phyloP scores from a whole-genome alignment of 2,113 vertebrate species.

The Agapornis roseicollis region DNA sequence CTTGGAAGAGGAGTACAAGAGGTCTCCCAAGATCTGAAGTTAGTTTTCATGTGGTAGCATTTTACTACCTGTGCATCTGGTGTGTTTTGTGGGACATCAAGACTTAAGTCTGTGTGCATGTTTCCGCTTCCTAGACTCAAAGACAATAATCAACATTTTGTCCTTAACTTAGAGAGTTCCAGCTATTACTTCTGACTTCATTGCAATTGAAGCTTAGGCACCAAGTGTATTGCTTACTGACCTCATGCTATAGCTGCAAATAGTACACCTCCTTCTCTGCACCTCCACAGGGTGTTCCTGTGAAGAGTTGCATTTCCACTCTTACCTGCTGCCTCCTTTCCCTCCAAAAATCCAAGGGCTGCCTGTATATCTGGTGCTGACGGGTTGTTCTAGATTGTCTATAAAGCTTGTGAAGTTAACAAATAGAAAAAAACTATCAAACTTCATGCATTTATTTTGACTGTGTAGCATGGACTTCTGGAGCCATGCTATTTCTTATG shows the following conservation, averaged over 20 bases:
- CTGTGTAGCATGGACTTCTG: not conserved
- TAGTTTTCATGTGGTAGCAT: not conserved
- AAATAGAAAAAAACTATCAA: not conserved
- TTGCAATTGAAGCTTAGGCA: not conserved
- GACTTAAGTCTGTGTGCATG: not conserved
- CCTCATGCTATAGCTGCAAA: not conserved
- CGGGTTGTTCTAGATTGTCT: not conserved
- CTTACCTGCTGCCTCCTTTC: not conserved
- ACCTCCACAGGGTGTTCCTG: accelerated
- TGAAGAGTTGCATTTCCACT: accelerated
- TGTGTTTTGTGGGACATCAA: not conserved
- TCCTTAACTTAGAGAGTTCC: not conserved
- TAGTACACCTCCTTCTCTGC: not conserved
- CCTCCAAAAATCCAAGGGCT: not conserved
- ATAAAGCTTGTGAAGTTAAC: not conserved
- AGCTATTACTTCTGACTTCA: not conserved
- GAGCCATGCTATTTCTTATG: not conserved
- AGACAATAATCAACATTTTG: not conserved
- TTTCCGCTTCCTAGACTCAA: not conserved
- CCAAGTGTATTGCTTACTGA: not conserved
- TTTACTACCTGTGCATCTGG: not conserved
- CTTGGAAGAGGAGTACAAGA: not conserved
- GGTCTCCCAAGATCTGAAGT: not conserved
- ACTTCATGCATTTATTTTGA: not conserved
- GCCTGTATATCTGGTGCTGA: not conserved